Conservation (phyloP, 1,140 invertebrate genomes). For the Saccostrea glomerata region DNA sequence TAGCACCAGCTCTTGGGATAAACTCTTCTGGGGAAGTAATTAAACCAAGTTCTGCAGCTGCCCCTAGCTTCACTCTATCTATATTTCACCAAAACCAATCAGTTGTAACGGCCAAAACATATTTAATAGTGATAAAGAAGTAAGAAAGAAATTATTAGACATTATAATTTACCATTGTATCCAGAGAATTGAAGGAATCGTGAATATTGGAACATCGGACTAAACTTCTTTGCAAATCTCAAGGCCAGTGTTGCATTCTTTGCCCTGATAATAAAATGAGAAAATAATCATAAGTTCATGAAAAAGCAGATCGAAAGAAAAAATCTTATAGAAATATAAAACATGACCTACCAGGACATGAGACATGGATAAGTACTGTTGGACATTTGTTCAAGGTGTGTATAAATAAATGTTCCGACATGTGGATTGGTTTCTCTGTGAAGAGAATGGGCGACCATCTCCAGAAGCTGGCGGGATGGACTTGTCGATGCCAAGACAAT, state of each 20-base stretch:
- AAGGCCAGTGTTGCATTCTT: conserved; percentile 54
- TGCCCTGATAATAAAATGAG: conserved; percentile 49
- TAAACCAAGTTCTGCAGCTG: conserved; percentile 46
- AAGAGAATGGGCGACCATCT: conserved; percentile 63
- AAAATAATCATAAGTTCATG: neutral
- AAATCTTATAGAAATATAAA: neutral
- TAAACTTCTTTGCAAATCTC: conserved; percentile 54
- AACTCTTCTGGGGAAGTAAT: conserved; percentile 50
- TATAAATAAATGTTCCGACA: conserved; percentile 69
- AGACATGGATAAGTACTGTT: conserved; percentile 61
- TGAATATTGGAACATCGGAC: conserved; percentile 50
- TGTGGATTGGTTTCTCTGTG: conserved; percentile 66
- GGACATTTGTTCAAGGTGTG: conserved; percentile 60
- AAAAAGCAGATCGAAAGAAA: neutral
- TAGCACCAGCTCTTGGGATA: conserved; percentile 51
- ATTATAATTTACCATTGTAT: conserved; percentile 12
- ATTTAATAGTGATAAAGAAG: neutral
- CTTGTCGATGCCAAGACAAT: conserved; percentile 54
- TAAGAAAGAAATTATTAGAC: neutral
- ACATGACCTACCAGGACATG: conserved; percentile 55
- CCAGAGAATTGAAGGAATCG: conserved; percentile 40
- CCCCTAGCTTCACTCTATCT: conserved; percentile 51
- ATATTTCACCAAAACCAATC: neutral
- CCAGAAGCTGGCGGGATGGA: conserved; percentile 58
- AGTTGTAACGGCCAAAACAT: neutral